Evolutionary conservation across 2,888 invertebrate species (phyloP).

Genomic region (Scelioninae gen. 1): DNA sequence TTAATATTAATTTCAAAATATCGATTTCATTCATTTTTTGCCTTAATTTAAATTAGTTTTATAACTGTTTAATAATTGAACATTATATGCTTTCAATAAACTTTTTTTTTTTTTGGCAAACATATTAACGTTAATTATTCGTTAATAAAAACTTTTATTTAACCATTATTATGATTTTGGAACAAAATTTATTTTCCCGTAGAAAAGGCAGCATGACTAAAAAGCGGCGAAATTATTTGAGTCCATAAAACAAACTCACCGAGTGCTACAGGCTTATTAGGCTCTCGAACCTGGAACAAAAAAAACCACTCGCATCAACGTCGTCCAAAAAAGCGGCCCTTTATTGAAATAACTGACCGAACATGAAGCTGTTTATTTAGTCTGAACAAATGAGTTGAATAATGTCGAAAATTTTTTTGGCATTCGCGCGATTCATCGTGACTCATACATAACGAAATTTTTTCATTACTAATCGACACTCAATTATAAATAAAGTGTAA

Average conservation of each 20-base stretch:
- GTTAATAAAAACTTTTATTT: neutral
- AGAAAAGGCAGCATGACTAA: neutral
- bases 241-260: slow-evolving; percentile 40
- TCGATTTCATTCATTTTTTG: too few species aligned
- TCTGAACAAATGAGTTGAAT: slow-evolving; percentile 35
- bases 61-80: too few species aligned
- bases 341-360: slow-evolving; percentile 34
- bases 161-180: neutral
- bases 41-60: too few species aligned
- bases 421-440: slow-evolving; percentile 31
- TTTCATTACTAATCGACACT: too few species aligned
- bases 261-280: slow-evolving; percentile 44
- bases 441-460: neutral
- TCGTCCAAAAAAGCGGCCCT: slow-evolving; percentile 21
- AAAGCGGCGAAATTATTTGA: slow-evolving; percentile 15
- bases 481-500: neutral
- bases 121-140: too few species aligned
- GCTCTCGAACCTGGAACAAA: slow-evolving; percentile 43
- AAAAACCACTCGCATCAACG: slow-evolving; percentile 26
- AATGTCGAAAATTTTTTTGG: slow-evolving; percentile 31
- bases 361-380: slow-evolving; percentile 50
- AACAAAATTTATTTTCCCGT: slow-evolving; percentile 13
- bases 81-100: too few species aligned
- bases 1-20: too few species aligned
- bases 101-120: too few species aligned